A percentile compares a stretch with the other conserved stretches of the same genome.
Conservation (phyloP, 2,113 vertebrate species). For the Ailuropoda melanoleuca region DNA sequence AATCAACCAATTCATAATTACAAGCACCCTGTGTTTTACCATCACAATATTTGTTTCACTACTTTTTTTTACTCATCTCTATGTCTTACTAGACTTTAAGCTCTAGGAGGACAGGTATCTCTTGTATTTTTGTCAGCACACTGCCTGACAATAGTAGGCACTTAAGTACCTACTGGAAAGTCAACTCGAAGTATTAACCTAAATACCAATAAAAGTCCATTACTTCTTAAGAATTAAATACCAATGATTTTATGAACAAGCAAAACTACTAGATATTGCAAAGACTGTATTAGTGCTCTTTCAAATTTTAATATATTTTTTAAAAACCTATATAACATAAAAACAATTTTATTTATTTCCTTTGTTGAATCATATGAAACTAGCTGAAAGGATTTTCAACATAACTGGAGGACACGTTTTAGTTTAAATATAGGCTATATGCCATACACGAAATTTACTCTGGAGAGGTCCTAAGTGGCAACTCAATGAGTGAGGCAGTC, state of each 20-base stretch:
- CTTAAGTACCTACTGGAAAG: not conserved
- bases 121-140: not conserved
- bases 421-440: not conserved
- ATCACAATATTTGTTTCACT: not conserved
- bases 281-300: not conserved
- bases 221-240: not conserved
- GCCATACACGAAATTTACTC: not conserved
- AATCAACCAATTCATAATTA: not conserved
- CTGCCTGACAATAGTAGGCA: not conserved
- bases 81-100: not conserved
- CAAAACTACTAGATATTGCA: not conserved
- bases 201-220: not conserved
- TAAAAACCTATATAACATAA: not conserved
- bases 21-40: not conserved
- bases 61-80: not conserved
- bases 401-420: not conserved
- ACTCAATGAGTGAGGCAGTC: not conserved
- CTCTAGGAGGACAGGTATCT: not conserved
- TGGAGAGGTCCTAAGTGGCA: not conserved
- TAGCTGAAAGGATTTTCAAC: not conserved
- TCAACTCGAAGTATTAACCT: not conserved
- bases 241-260: not conserved
- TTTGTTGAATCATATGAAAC: conserved; percentile 7
- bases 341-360: not conserved
- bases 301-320: not conserved